phyloP scores from a whole-genome alignment of 2,888 invertebrate genomes.

The Ophioninae sp. region DNA sequence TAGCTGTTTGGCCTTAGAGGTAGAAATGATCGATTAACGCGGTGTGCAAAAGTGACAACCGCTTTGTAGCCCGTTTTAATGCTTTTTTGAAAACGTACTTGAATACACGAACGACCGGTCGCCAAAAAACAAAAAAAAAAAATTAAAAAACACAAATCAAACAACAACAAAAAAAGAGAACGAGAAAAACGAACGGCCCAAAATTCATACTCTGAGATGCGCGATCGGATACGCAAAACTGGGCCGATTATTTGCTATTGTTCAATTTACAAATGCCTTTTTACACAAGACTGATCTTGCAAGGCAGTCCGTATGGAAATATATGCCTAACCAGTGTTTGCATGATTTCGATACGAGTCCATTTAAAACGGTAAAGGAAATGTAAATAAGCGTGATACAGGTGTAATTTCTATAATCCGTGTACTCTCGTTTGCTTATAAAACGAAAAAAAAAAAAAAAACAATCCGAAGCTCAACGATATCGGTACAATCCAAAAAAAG shows the following conservation, averaged over 20 bases:
- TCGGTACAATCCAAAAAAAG: conserved; percentile 38
- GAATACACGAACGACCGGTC: conserved; percentile 38
- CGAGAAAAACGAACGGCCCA: conserved; percentile 13
- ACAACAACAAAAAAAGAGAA: conserved; percentile 1
- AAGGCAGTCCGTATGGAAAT: conserved; percentile 44
- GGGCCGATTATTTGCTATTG: conserved; percentile 55
- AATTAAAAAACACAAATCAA: conserved; percentile 7
- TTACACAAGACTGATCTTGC: conserved; percentile 63
- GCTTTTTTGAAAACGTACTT: conserved; percentile 43
- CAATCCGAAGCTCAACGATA: conserved; percentile 4
- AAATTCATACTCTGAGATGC: conserved; percentile 58
- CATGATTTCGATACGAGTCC: conserved; percentile 16
- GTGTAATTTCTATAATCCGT: not conserved
- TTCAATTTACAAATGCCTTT: conserved; percentile 61
- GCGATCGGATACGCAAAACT: conserved; percentile 58
- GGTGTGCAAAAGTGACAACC: not conserved
- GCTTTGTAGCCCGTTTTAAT: not conserved
- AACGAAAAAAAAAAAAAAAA: not conserved
- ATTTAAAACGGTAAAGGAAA: not conserved
- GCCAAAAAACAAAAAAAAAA: conserved; percentile 11
- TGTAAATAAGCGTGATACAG: not conserved
- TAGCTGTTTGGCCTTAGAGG: conserved; percentile 41
- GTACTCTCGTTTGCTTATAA: not conserved
- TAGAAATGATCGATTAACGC: conserved; percentile 37
- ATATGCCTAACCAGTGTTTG: conserved; percentile 36